Evolutionary conservation across 2,113 vertebrate species (phyloP), one percentile per base, ranked within the genome.

Genomic region (Cromileptes altivelis): DNA sequence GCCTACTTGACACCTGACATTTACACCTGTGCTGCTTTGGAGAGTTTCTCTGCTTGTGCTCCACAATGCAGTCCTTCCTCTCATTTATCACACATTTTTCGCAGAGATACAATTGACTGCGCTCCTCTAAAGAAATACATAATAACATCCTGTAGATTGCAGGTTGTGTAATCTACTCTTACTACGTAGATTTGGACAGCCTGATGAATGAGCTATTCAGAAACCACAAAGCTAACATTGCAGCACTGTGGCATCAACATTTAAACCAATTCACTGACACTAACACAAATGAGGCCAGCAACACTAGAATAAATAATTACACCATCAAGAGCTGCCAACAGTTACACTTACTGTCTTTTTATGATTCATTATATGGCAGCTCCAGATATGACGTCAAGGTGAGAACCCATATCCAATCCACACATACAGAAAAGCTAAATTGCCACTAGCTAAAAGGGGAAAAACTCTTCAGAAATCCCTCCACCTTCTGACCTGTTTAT

Each of bases 11-110:
- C 69, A 75, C 68, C 64, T 85, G 78, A 88, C 80, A 89, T 87
- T 84, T 77, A 85, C 85, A 93, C 85, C 80, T 78, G 60, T 8
- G 11, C 76, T 79, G 50, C 30, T 83, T 53, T 21, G 45, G 47
- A 71, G 65, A 71, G 23, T 17, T 4, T 45, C 13, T 70, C 15
- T 63, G 21, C 23, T 67, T 30, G 23, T 72, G 68, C 65, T 85
- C 79, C 68, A 77, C 56, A 49, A 45, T 68, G 18, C 42, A 52
- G 10, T 6, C 21, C 15, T 19, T 55, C 53, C 30, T 85, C 27
- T 82, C 21, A 53, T 47, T 61, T n/a, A 55, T 53, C 37, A 19
- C 25, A 58, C 14, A 63, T 55, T 15, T 52, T 60, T 78, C 4
- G 10, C 10, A 5, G 2, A 49, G 9, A n/a, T 57, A 50, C 19